Conservation (phyloP, 2,888 invertebrate species). For the Baccha elongata region DNA sequence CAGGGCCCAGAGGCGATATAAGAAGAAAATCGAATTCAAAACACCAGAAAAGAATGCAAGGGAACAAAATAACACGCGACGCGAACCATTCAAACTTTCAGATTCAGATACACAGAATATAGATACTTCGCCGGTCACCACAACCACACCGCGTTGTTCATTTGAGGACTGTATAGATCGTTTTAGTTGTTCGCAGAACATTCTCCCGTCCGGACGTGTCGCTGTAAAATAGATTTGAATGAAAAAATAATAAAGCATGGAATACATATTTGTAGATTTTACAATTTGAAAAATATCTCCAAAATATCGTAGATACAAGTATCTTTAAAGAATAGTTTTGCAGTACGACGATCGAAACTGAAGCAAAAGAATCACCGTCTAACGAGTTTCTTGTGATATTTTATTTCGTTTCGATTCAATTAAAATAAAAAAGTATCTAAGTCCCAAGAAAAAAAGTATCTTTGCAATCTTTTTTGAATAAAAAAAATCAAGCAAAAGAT, state of each 20-base stretch:
- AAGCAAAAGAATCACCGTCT: neutral
- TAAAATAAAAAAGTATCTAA: neutral
- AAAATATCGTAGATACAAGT: conserved; percentile 9
- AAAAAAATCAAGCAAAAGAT: conserved; percentile 38
- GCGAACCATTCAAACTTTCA: conserved; percentile 38
- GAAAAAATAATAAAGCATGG: conserved; percentile 17
- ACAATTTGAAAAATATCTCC: conserved; percentile 12
- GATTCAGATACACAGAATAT: conserved; percentile 44
- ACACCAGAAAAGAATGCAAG: conserved; percentile 58
- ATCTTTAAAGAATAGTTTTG: conserved; percentile 4
- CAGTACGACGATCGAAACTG: conserved; percentile 19
- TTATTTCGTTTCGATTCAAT: neutral
- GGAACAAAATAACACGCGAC: conserved; percentile 55
- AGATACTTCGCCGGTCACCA: conserved; percentile 9
- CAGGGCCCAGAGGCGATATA: conserved; percentile 30
- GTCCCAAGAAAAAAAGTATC: conserved; percentile 27
- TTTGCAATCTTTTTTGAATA: neutral
- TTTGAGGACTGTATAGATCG: conserved; percentile 63
- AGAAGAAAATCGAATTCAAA: conserved; percentile 56
- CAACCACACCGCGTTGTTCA: conserved; percentile 21
- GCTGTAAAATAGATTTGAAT: conserved; percentile 3
- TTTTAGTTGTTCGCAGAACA: conserved; percentile 77
- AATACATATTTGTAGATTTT: conserved; percentile 20
- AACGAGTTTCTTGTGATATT: conserved; percentile 16
- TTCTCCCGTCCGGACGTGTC: conserved; percentile 76